Conservation (phyloP, 2,888 invertebrate genomes). For the Caenorhabditis macrosperma region DNA sequence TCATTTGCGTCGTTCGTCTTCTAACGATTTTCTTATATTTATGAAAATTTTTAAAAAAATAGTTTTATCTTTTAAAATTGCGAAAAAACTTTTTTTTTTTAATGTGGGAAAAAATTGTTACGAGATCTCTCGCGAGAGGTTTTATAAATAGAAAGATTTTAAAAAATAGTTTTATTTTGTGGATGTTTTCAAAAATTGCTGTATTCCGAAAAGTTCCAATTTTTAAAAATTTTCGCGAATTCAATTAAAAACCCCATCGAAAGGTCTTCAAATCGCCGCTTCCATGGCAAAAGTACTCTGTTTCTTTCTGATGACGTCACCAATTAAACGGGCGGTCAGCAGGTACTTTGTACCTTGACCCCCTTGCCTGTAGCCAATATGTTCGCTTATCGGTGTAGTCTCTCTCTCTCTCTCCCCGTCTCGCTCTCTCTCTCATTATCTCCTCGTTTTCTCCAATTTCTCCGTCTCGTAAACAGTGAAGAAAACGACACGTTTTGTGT, state of each 20-base stretch:
- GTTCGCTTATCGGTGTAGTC: constrained; percentile 35
- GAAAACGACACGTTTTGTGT: constrained; percentile 1
- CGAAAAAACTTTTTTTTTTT: too few species aligned
- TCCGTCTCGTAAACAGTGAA: background rate
- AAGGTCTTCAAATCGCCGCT: background rate
- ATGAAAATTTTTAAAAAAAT: constrained; percentile 8
- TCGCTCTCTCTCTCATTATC: background rate
- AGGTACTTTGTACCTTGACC: constrained; percentile 55
- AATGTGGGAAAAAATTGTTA: too few species aligned
- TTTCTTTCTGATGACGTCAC: background rate
- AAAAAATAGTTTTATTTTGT: too few species aligned
- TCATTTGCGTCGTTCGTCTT: constrained; percentile 16
- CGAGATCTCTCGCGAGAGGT: too few species aligned
- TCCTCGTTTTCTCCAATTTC: constrained; percentile 2
- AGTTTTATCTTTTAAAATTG: background rate
- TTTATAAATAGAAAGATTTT: too few species aligned
- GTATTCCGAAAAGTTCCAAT: too few species aligned
- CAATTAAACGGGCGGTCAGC: background rate
- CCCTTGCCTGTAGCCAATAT: constrained; percentile 35
- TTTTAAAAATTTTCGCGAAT: too few species aligned
- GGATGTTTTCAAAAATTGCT: too few species aligned
- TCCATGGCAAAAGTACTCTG: too few species aligned
- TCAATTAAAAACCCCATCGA: background rate
- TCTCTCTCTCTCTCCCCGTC: constrained; percentile 14
- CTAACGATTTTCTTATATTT: background rate